These are phyloP conservation scores for Campylomormyrus numenius DNA, from an alignment of 2,113 vertebrate genomes.

Conservation along the genomic window DNA sequence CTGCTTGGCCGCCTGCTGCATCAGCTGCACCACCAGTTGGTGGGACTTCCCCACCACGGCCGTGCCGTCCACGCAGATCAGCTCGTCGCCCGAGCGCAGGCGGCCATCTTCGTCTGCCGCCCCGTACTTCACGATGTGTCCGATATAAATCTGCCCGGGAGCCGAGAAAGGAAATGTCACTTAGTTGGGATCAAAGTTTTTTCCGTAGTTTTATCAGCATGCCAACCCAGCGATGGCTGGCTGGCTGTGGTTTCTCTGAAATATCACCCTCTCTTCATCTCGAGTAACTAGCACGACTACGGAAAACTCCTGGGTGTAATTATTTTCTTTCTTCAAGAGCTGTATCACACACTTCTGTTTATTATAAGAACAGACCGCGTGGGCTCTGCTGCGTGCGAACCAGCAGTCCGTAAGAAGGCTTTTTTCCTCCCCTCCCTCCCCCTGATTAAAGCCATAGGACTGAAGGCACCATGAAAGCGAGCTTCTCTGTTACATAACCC, in stretches of 20 bases:
- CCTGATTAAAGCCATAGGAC: constrained; percentile 30
- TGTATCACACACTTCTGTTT: constrained; percentile 18
- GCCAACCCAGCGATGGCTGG: not conserved
- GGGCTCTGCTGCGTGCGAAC: constrained; percentile 28
- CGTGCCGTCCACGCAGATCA: constrained; percentile 93
- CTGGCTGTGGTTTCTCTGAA: not conserved
- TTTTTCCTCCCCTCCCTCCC: constrained; percentile 6
- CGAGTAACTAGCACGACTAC: not conserved
- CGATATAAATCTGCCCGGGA: constrained; percentile 84
- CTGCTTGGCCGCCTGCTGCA: constrained; percentile 98
- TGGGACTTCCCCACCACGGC: constrained; percentile 95
- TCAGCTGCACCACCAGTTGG: constrained; percentile 95
- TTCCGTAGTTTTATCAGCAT: not conserved
- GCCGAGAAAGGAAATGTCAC: not conserved
- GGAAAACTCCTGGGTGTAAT: constrained; percentile 24
- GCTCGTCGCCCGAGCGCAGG: constrained; percentile 89
- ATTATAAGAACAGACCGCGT: constrained; percentile 32
- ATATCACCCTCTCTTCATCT: not conserved
- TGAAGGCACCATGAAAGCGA: constrained; percentile 34
- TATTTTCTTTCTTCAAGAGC: constrained; percentile 27
- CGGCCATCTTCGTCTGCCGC: constrained; percentile 92
- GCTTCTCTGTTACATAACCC: not conserved
- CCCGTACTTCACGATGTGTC: constrained; percentile 95
- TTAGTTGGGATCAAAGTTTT: not conserved
- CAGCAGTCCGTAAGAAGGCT: not conserved